Evolutionary conservation across 2,797 vertebrate species (phyloP), one percentile per base, ranked within the genome.

Genomic region (Tenualosa ilisha): DNA sequence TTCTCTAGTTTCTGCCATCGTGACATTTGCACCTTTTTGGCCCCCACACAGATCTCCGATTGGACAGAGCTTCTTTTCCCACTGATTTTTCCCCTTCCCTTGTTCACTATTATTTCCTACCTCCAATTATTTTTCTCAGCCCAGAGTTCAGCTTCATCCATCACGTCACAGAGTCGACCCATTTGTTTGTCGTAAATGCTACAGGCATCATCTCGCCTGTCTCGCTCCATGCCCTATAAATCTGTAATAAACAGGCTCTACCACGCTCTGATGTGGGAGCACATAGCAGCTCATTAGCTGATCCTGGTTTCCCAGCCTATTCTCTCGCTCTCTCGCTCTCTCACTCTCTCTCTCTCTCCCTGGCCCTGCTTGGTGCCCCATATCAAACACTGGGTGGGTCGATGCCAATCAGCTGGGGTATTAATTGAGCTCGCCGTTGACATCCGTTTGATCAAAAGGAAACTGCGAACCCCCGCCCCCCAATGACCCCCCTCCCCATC

Each of bases 191-290:
- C 6, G 37, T 79, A 79, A 79, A 79, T 79, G 72, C 72, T 79
- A 79, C 72, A 79, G 72, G 72, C 72, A 79, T 79, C 72, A 79
- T 79, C 72, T 79, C 17, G 72, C 72, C 72, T 46, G 72, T 79
- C 72, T 79, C 2, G 17, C 72, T 20, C 72, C 40, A 46, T 79
- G 40, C 17, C 72, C 40, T 79, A 79, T 79, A 79, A 79, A 79
- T 79, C 72, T 46, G 37, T 46, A 46, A 79, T 79, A 79, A 79
- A 79, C 72, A 79, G 72, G 72, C 72, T 46, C 15, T 46, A 40
- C 40, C 72, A 46, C 17, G 20, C 17, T 7, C 40, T 46, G 40
- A 79, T 79, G 72, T 9, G 7, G 72, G 72, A 79, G 72, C 72
- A 43, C 40, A 79, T 43, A 79, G 15, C 72, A 79, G 72, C 72